phyloP scores from a whole-genome alignment of 2,888 invertebrate genomes.

The Tetanocera ferruginea region DNA sequence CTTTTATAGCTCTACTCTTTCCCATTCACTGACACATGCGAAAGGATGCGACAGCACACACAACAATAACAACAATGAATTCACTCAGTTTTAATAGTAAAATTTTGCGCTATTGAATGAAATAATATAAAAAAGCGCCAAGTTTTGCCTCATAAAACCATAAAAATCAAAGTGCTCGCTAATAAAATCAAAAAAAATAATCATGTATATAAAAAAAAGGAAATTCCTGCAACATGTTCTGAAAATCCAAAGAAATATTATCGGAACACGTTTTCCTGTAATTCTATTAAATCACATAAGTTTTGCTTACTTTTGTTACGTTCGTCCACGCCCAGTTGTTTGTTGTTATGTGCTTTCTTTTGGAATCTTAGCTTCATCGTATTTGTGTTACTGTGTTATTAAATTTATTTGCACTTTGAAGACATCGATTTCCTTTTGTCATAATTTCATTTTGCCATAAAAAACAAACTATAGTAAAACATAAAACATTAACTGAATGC shows the following conservation, averaged over 20 bases:
- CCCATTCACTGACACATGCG: not conserved
- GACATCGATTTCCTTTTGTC: slow-evolving; percentile 57
- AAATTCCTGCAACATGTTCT: not conserved
- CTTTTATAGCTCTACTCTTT: slow-evolving; percentile 29
- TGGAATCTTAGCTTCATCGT: not conserved
- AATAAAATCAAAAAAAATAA: not conserved
- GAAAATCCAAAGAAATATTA: slow-evolving; percentile 46
- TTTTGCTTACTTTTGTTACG: not conserved
- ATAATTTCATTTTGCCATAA: slow-evolving; percentile 62
- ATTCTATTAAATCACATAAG: slow-evolving; percentile 46
- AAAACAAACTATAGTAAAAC: slow-evolving; percentile 44
- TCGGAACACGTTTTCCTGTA: slow-evolving; percentile 64
- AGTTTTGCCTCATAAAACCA: not conserved
- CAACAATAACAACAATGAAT: not conserved
- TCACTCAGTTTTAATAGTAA: slow-evolving; percentile 24
- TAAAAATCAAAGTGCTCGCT: slow-evolving; percentile 1
- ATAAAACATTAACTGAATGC: slow-evolving; percentile 2
- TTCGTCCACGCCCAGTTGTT: slow-evolving; percentile 17
- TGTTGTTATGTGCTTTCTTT: not conserved
- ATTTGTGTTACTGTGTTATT: not conserved
- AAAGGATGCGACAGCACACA: not conserved
- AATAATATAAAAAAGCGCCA: slow-evolving; percentile 18
- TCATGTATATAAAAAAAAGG: not conserved
- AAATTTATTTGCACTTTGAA: slow-evolving; percentile 9
- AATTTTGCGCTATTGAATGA: not conserved